These are phyloP conservation scores for Lasioglossum malachurum DNA, from an alignment of 2,888 invertebrate species.

Conservation along the genomic window DNA sequence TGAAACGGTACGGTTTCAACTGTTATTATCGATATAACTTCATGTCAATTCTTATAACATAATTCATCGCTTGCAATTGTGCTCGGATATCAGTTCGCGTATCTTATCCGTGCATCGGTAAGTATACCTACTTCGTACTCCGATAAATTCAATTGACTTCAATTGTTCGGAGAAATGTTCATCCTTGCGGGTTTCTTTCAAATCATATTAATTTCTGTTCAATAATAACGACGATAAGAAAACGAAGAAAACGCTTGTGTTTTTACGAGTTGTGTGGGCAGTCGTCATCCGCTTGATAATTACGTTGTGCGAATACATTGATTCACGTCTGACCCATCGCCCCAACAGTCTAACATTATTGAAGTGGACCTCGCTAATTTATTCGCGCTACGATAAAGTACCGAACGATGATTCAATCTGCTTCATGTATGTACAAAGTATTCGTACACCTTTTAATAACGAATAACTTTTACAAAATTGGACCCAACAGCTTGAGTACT, in stretches of 20 bases:
- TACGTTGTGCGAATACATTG: background rate
- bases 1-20: slow-evolving; percentile 15
- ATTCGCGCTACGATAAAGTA: slow-evolving; percentile 1
- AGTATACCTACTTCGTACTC: background rate
- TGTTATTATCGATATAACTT: slow-evolving; percentile 19
- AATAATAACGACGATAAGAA: background rate
- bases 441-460: no score
- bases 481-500: no score
- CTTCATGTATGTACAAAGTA: no score
- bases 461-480: no score
- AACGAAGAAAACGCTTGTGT: background rate
- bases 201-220: background rate
- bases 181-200: background rate
- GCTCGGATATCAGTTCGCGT: background rate
- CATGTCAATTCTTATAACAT: background rate
- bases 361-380: slow-evolving; percentile 4
- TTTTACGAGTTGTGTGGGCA: background rate
- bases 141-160: slow-evolving; percentile 14
- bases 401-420: background rate
- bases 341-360: background rate
- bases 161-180: background rate
- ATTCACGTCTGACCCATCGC: slow-evolving; percentile 20
- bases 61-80: background rate
- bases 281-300: background rate
- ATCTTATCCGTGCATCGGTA: slow-evolving; percentile 23